A percentile compares a stretch with the other conserved stretches of the same genome.
Conservation (phyloP, 2,113 vertebrate species). For the Ariopsis seemanni region DNA sequence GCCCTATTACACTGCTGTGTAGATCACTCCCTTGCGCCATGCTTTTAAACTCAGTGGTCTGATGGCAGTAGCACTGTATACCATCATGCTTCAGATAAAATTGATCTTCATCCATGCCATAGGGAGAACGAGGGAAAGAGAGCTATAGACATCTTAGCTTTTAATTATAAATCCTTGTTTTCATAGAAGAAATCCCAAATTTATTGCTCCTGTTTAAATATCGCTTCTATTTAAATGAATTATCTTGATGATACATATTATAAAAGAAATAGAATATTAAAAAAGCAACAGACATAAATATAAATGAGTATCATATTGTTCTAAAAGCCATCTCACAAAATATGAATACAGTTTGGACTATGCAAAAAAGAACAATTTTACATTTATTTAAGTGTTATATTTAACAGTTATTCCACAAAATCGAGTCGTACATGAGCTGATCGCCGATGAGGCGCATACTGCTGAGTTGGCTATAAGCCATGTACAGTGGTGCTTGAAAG, state of each 20-base stretch:
- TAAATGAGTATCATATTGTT: neutral
- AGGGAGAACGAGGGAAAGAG: neutral
- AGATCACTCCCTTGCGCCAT: constrained; percentile 55
- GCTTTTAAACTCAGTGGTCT: constrained; percentile 55
- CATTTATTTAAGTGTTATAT: neutral
- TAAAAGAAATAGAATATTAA: too few relatives aligned
- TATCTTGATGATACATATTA: too few relatives aligned
- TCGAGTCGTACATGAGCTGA: too few relatives aligned
- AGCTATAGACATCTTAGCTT: neutral
- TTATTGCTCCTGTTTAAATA: neutral
- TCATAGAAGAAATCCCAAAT: neutral
- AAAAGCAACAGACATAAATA: too few relatives aligned
- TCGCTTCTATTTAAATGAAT: neutral
- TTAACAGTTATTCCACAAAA: too few relatives aligned
- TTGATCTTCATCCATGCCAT: neutral
- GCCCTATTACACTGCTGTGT: constrained; percentile 64
- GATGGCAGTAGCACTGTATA: neutral
- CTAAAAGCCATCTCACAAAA: neutral
- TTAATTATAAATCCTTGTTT: neutral
- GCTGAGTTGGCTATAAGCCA: too few relatives aligned
- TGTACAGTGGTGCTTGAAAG: too few relatives aligned
- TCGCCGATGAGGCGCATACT: too few relatives aligned
- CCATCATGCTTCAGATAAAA: neutral
- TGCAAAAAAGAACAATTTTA: neutral
- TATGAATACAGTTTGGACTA: neutral